Evolutionary conservation across 2,113 vertebrate species (phyloP), one percentile per base, ranked within the genome.

Genomic region (Lagopus muta): DNA sequence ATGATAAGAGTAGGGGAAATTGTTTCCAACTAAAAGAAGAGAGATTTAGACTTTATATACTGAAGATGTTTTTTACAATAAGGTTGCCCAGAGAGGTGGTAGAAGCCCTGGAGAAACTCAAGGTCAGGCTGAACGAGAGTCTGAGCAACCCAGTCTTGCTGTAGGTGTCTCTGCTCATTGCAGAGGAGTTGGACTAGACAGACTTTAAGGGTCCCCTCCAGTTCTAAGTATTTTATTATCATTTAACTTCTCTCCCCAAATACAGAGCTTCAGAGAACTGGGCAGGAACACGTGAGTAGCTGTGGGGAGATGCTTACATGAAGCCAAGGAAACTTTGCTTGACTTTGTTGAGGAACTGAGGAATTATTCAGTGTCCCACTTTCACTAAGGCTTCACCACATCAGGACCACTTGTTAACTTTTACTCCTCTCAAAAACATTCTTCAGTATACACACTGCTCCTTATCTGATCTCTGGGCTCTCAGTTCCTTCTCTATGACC

Each of bases 401-500:
- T 54, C 30, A 70, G 94, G 93, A 95, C 90, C 91, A 92, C 94
- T 97, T 86, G 86, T 74, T 86, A 93, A 90, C 90, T 96, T 96
- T 96, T 54, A 3, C 80, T 94, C 94, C 32, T 88, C 58, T 93
- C 78, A 76, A 81, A 83, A 92, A 88, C 2, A 2, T 84, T 84
- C 87, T 94, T 86, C 88, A 93, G 86, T 61, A 48, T 90, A 61
- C 17, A 10, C 36, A 12, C 52, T 64, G 48, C 76, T 95, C 70
- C 86, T 96, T 97, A 97, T 95, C 95, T 95, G 93, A 96, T 95
- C 83, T 88, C 90, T 84, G 86, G 92, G 34, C 70, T 97, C 94
- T 97, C 96, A 84, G 95, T 97, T 97, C 96, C 96, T 90, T 93
- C 80, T 95, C 86, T 62, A 90, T 76, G 88, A 64, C 25, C 90